Evolutionary conservation across 2,113 vertebrate species (phyloP).

Genomic region (Catharus minimus): DNA sequence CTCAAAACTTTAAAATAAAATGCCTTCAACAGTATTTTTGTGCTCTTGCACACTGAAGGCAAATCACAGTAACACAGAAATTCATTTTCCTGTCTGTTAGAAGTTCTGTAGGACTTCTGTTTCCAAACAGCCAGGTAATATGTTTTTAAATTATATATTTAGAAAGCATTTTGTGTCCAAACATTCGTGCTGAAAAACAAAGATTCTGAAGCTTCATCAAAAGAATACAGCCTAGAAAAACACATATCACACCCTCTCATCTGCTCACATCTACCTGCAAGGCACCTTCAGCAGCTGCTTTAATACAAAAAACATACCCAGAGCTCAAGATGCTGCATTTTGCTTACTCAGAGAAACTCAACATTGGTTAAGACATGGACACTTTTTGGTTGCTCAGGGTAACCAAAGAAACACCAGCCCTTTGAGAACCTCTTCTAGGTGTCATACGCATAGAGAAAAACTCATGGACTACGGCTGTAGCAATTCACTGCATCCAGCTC

Average conservation of each 20-base stretch:
- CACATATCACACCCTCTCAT: rapidly evolving
- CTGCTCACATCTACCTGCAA: not conserved
- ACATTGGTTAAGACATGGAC: rapidly evolving
- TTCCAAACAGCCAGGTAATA: not conserved
- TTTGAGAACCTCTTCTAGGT: rapidly evolving
- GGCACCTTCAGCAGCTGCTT: not conserved
- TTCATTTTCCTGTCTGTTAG: not conserved
- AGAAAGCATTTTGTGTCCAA: not conserved
- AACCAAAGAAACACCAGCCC: not conserved
- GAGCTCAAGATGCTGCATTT: not conserved
- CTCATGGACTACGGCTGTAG: rapidly evolving
- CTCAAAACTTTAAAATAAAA: not conserved
- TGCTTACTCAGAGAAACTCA: not conserved
- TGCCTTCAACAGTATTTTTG: not conserved
- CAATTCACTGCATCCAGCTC: not conserved
- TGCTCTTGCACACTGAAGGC: not conserved
- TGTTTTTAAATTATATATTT: not conserved
- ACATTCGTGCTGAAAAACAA: not conserved
- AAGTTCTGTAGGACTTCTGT: not conserved
- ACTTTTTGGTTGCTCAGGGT: not conserved
- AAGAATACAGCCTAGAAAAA: not conserved
- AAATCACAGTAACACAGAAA: constrained; percentile 4
- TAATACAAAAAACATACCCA: not conserved
- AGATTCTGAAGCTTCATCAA: not conserved
- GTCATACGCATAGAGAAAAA: rapidly evolving